These are phyloP conservation scores for Gila orcuttii DNA, from an alignment of 2,113 vertebrate species.

Conservation along the genomic window DNA sequence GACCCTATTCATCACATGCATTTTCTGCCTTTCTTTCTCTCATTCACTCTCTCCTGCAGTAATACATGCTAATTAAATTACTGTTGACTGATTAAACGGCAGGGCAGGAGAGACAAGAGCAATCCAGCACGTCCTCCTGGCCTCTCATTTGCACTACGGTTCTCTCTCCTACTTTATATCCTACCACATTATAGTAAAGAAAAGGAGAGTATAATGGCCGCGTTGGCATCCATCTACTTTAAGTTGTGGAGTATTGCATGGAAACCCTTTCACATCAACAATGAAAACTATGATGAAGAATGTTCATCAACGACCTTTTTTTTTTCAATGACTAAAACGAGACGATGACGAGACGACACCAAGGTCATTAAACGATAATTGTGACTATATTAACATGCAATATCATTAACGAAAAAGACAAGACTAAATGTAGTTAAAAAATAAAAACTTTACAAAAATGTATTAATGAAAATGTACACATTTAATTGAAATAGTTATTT, in stretches of 20 bases:
- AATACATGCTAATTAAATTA: slow-evolving; percentile 65
- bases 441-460: too few relatives aligned
- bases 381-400: too few relatives aligned
- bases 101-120: slow-evolving; percentile 27
- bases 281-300: background rate
- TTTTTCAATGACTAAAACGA: too few relatives aligned
- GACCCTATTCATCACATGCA: slow-evolving; percentile 18
- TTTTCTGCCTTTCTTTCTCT: slow-evolving; percentile 40
- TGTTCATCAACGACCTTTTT: too few relatives aligned
- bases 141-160: background rate
- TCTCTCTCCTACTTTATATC: background rate
- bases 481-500: too few relatives aligned
- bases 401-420: too few relatives aligned
- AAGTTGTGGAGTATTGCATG: background rate
- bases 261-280: background rate
- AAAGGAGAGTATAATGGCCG: background rate
- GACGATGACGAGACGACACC: too few relatives aligned
- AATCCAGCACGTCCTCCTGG: slow-evolving; percentile 32
- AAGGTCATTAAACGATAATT: too few relatives aligned
- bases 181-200: background rate
- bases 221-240: background rate
- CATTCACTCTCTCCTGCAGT: slow-evolving; percentile 52
- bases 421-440: too few relatives aligned
- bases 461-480: too few relatives aligned
- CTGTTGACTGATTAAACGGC: slow-evolving; percentile 61